Conservation (phyloP, 1,140 invertebrate genomes). For the Drosophila tropicalis region DNA sequence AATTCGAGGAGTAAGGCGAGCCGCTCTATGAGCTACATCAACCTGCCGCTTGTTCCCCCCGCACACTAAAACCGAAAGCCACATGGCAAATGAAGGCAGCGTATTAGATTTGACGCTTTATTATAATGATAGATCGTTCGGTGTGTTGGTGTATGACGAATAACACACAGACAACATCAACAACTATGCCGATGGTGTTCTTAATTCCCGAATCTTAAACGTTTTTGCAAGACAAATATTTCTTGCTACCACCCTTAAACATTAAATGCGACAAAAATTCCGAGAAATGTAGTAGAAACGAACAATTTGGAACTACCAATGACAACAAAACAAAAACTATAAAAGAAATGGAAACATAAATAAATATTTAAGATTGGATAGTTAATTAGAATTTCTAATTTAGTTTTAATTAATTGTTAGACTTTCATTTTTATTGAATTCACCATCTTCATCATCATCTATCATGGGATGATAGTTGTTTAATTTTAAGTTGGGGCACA, state of each 20-base stretch:
- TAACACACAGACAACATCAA: conserved; percentile 27
- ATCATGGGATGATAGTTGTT: conserved; percentile 40
- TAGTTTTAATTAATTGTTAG: neutral
- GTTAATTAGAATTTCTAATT: conserved; percentile 3
- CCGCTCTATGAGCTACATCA: neutral
- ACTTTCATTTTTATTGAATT: conserved; percentile 1
- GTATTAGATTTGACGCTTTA: conserved; percentile 80
- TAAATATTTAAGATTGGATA: neutral
- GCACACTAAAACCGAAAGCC: neutral
- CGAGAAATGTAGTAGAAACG: neutral
- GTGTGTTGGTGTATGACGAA: conserved; percentile 53
- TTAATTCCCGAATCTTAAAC: neutral
- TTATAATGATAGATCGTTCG: conserved; percentile 78
- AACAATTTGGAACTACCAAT: neutral
- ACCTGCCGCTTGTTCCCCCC: conserved; percentile 2
- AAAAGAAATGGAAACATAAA: neutral
- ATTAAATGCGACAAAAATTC: neutral
- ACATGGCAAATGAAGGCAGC: conserved; percentile 62
- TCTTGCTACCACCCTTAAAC: too few relatives aligned
- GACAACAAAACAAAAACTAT: neutral
- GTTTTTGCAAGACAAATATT: too few relatives aligned
- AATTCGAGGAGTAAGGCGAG: conserved; percentile 17
- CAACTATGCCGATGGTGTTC: neutral
- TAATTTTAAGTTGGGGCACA: conserved; percentile 59
- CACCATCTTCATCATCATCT: too few relatives aligned